Base-by-base conservation (phyloP, 2,113 vertebrate genomes). In the Suncus etruscus region DNA sequence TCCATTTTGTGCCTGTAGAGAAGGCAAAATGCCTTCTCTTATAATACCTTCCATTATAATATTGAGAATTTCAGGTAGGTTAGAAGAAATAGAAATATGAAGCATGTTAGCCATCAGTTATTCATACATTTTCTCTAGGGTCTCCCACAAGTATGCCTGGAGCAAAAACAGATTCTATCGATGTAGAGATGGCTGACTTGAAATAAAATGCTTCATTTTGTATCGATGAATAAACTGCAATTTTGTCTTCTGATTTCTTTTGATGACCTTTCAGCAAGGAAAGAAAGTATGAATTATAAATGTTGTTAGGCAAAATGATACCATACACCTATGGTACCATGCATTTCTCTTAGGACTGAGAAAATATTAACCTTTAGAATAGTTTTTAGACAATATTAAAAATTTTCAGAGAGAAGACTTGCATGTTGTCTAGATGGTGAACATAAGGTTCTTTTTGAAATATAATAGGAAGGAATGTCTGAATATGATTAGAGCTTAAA, bases 271-370 rank as follows among this genome's bases (percentile, higher is more conserved):
- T 84, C 16, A 39, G 63, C 27, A 75, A 81, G 8, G 9, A 69
- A 86, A 9, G 11, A 48, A 75, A 54, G 9, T 48, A 69, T 14
- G n/a, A 39, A 9, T 16, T 54, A 1, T 76, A 20, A 47, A 20
- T 77, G 81, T 90, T 65, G 63, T 76, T 83, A 66, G 83, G n/a
- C 73, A 78, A 48, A 84, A 73, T 88, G 74, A 83, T 4, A 84
- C 27, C 12, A 11, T 25, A 76, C n/a, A 61, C 11, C n/a, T 54
- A 51, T 39, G n/a, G 68, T 15, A 20, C 12, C 45, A 54, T 58
- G 16, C 76, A 82, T 69, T 20, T 73, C 45, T 80, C 66, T 91
- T 27, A 51, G 0, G 63, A n/a, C n/a, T 58, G 9, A 84, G 68
- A 89, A 83, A 87, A 50, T 39, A 31, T 27, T 80, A 47, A 73